Evolutionary conservation across 2,888 invertebrate genomes (phyloP), one percentile per base, ranked within the genome.

Genomic region (Temnothorax ravouxi): DNA sequence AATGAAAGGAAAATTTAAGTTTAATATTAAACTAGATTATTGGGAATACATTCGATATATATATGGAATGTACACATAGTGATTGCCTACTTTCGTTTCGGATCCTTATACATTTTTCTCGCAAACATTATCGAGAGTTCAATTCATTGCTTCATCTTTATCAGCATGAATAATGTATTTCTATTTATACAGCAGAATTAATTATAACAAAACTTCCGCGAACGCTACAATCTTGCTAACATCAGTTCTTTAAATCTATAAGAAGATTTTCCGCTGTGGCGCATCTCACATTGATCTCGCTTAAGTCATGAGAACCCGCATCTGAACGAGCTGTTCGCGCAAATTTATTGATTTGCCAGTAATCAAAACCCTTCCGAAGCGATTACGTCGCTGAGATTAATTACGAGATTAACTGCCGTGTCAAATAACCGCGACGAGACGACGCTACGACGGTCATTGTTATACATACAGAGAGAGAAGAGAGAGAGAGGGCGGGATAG

Each of bases 271-370:
- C 47, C 21, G 15, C 29, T n/a, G 29, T 4, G 29, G 18, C 4
- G 29, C 15, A 64, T 15, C 8, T 3, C 64, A 25, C 61, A 62
- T 75, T 9, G 62, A 75, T 75, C n/a, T 25, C 21, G 29, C 8
- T 59, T 74, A 59, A 74, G 47, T 61, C 61, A 34, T 29, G 41
- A 47, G 29, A 75, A 62, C 44, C 15, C n/a, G 6, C 59, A 59
- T 59, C 25, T 41, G 72, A 71, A 52, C 15, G 21, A 74, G 59
- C 44, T 21, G 29, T 59, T 75, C 34, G 61, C 9, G 61, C 4
- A 47, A 74, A 61, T 75, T 75, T 61, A 61, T 75, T 29, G 61
- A 74, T 41, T 72, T 74, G 74, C 13, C 29, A 21, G 9, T 75
- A 34, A 47, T 29, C 47, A 61, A 61, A 74, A 75, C 13, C 61